Base-by-base conservation (phyloP, 2,888 invertebrate genomes). In the Aphodius sticticus region DNA sequence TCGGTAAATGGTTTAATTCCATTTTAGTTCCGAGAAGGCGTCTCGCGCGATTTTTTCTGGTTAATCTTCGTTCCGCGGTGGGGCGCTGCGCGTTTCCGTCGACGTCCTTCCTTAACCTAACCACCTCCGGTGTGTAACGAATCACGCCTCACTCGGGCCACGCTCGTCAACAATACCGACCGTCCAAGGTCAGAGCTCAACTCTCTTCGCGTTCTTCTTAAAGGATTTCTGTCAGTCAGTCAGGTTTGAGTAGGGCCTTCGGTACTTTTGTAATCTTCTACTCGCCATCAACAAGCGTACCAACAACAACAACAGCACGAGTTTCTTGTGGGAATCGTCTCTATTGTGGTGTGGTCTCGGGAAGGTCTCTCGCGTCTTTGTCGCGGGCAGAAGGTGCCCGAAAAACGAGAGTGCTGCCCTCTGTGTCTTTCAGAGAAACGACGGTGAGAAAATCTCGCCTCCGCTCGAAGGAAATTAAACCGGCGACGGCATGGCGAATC, bases 131-230 rank as follows among this genome's bases (percentile, higher is more conserved):
- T 53, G 53, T 84, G 84, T 84, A 83, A 83, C 84, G 83, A 84
- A 84, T 84, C 83, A 81, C 79, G 81, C 82, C 83, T 80, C 81
- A 77, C 80, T 76, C 78, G 82, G 82, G 80, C 70, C 78, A 69
- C 78, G 80, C 78, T 79, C 80, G 82, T 80, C 81, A 82, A 85
- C 84, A 84, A 85, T 84, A 83, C 80, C 82, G 80, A 80, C 26
- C 26, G 26, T 26, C 83, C 81, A 81, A 84, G 84, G 84, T 84
- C 84, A 82, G 82, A 53, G 53, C 53, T 53, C 53, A 53, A 53
- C 53, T 53, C 53, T 53, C 53, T 53, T 53, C 53, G 7, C 1
- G 9, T 53, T 53, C 53, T 53, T 53, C 53, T 53, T 53, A 53
- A 53, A 53, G 53, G 53, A 53, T 53, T 53, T 53, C 53, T 53